Evolutionary conservation across 2,888 invertebrate genomes (phyloP).

Genomic region (Amphipoea lucens): DNA sequence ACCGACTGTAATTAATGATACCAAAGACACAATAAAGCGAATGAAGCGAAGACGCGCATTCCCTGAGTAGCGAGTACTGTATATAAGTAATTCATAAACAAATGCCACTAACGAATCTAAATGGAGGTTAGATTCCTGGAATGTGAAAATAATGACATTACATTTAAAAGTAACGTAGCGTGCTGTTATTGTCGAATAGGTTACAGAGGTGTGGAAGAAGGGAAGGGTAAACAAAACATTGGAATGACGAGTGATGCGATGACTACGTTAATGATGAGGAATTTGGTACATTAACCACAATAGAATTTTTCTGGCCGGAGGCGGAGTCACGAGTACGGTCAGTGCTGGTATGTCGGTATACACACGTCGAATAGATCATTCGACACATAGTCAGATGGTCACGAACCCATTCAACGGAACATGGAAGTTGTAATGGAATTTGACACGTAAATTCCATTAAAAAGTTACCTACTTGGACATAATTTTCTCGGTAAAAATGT

Average conservation of each 20-base stretch:
- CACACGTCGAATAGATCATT: constrained; percentile 77
- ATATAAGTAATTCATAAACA: constrained; percentile 77
- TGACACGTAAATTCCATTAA: constrained; percentile 69
- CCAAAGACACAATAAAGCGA: constrained; percentile 68
- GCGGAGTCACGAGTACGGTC: constrained; percentile 81
- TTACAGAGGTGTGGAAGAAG: constrained; percentile 73
- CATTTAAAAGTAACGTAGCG: constrained; percentile 74
- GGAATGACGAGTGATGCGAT: constrained; percentile 78
- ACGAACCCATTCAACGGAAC: constrained; percentile 79
- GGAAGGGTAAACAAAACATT: constrained; percentile 79
- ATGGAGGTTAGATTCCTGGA: constrained; percentile 81
- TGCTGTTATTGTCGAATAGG: constrained; percentile 73
- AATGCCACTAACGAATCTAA: constrained; percentile 77
- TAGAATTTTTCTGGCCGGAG: constrained; percentile 88
- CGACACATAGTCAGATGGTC: constrained; percentile 79
- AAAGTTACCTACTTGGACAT: constrained; percentile 30
- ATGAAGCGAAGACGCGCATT: constrained; percentile 76
- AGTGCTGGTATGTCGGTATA: constrained; percentile 79
- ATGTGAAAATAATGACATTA: constrained; percentile 77
- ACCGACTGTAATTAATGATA: constrained; percentile 68
- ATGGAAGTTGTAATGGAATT: constrained; percentile 71
- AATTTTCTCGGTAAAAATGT: constrained; percentile 32
- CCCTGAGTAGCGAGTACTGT: constrained; percentile 69
- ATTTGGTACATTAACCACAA: constrained; percentile 89
- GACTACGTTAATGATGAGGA: constrained; percentile 86